Base-by-base conservation (phyloP, 2,113 vertebrate species). In the Caranx ignobilis region DNA sequence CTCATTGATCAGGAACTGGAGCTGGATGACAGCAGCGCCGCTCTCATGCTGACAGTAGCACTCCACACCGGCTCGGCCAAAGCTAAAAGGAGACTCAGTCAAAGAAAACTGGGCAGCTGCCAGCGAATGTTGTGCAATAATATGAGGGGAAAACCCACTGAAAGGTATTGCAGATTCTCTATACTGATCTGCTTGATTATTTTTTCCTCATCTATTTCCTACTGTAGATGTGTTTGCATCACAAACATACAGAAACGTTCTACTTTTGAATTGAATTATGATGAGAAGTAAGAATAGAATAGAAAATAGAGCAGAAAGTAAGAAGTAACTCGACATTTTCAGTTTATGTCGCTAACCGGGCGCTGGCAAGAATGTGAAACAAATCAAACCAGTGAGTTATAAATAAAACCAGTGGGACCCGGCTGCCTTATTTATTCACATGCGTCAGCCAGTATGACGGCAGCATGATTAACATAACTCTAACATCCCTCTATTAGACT, bases 1-100 rank as follows among this genome's bases (percentile, higher is more conserved):
- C 97, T 99, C 98, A 75, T 99, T 99, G 88, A 98, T 95, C 93
- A 99, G 96, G 95, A 99, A 99, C 95, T 99, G 97, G 85, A 99
- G 96, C 91, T 99, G 97, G 91, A 99, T 99, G 86, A 99, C 96
- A 35, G 97, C 96, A 26, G 97, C 96, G 34, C 95, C 97, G 72
- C 96, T 97, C 90, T 99, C 98, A 71, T 99, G 98, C 59, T 99
- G 98, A 92, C 98, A 99, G 88, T 97, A 97, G 89, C 97, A 99
- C 88, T 99, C 98, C 85, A 99, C 98, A 70, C 98, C 98, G 3
- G 97, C 97, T 41, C 96, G 95, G 81, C 98, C 98, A 75, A 99
- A 99, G 71, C 98, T 99, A 84, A 43, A 73, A 91, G 59, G 89
- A 48, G 55, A 39, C 76, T 87, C 47, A 45, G 91, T 98, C 95